Conservation (phyloP, 2,113 vertebrate species). For the Protobothrops mucrosquamatus region DNA sequence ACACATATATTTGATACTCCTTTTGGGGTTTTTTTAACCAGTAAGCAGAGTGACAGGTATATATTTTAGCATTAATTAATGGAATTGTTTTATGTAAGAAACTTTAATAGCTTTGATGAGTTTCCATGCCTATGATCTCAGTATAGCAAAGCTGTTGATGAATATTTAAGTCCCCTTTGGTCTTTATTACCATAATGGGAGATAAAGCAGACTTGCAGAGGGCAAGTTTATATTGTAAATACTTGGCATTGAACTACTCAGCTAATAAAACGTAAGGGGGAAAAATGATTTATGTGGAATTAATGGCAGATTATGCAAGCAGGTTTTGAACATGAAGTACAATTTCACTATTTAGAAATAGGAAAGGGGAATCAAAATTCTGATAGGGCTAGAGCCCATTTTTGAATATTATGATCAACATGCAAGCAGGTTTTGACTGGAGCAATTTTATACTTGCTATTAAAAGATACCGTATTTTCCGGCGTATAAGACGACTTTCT, state of each 20-base stretch:
- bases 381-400: background rate
- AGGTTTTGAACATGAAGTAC: too few species aligned
- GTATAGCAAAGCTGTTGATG: background rate
- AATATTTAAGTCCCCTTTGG: background rate
- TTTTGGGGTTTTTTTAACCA: background rate
- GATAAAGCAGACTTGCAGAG: background rate
- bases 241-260: background rate
- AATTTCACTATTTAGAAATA: background rate
- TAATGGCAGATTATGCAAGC: background rate
- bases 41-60: background rate
- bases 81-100: background rate
- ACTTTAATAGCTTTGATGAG: background rate
- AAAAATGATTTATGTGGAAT: background rate
- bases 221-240: background rate
- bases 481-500: too few species aligned
- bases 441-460: background rate
- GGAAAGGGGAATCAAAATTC: background rate
- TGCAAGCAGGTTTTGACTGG: background rate
- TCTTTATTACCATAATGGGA: slow-evolving; percentile 9
- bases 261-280: background rate
- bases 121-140: background rate
- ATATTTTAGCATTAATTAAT: background rate
- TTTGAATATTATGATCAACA: background rate
- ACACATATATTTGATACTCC: background rate
- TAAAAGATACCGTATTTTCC: background rate